phyloP scores from a whole-genome alignment of 2,797 vertebrate species.

The Intellagama lesueurii region DNA sequence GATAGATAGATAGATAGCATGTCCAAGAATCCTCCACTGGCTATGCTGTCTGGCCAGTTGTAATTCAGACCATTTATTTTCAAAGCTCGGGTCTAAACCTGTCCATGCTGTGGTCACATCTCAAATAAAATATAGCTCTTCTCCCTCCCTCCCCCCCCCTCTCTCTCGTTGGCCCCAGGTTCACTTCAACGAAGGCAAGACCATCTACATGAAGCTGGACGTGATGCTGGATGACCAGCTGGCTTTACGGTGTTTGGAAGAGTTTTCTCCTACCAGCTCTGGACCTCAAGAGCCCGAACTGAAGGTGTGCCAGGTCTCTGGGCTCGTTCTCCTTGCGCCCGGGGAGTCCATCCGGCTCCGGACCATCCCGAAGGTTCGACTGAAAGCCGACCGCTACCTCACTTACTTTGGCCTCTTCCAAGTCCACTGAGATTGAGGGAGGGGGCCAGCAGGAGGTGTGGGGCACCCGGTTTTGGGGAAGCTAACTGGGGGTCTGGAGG shows the following conservation, averaged over 20 bases:
- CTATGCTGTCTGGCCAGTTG: too few relatives aligned
- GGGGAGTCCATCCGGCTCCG: slow-evolving; percentile 82
- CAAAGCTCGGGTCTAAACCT: too few relatives aligned
- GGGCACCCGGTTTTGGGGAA: too few relatives aligned
- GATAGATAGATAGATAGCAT: too few relatives aligned
- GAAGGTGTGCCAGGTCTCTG: slow-evolving; percentile 90
- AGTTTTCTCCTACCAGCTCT: slow-evolving; percentile 88
- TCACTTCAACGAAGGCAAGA: slow-evolving; percentile 90
- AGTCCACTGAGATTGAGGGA: slow-evolving; percentile 76
- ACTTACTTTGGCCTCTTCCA: slow-evolving; percentile 94
- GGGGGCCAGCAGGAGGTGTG: background rate
- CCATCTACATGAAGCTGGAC: slow-evolving; percentile 91
- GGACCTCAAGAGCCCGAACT: slow-evolving; percentile 82
- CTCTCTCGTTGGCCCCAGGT: slow-evolving; percentile 76
- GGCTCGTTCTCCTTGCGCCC: slow-evolving; percentile 84
- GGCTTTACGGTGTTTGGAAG: slow-evolving; percentile 88
- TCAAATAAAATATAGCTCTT: too few relatives aligned
- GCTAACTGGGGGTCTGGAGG: background rate
- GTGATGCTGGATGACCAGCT: slow-evolving; percentile 79
- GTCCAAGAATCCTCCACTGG: too few relatives aligned
- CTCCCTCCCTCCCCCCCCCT: too few relatives aligned
- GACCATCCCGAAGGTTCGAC: slow-evolving; percentile 68
- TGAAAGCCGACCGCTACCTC: slow-evolving; percentile 72
- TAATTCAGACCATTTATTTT: too few relatives aligned
- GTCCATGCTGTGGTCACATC: too few relatives aligned